Conservation (phyloP, 2,888 invertebrate species). For the Eupeodes luniger region DNA sequence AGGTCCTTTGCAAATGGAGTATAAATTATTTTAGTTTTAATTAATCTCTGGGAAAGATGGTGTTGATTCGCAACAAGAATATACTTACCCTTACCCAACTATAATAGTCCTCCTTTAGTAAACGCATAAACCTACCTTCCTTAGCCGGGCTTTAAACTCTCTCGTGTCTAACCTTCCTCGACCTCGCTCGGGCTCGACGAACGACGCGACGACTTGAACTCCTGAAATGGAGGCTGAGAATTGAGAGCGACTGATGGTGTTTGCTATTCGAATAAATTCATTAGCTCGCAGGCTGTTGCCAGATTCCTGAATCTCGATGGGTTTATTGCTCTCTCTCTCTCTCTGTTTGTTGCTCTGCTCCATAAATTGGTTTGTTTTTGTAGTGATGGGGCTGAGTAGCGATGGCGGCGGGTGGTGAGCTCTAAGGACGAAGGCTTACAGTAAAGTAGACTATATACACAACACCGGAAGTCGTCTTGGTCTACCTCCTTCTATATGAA, state of each 20-base stretch:
- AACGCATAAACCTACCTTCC: neutral
- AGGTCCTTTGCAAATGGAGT: constrained; percentile 64
- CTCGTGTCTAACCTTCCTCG: neutral
- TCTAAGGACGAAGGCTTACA: neutral
- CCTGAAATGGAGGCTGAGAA: neutral
- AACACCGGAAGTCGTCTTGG: constrained; percentile 15
- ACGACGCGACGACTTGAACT: neutral
- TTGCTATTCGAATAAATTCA: constrained; percentile 72
- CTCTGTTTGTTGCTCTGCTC: neutral
- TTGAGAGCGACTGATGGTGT: constrained; percentile 39
- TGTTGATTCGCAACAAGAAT: constrained; percentile 69
- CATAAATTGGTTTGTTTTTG: neutral
- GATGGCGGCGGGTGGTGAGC: neutral
- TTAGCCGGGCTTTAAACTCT: neutral
- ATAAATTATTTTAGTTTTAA: constrained; percentile 76
- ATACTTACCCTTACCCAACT: neutral
- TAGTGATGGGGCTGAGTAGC: neutral
- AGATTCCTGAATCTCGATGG: constrained; percentile 21
- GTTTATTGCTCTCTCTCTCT: constrained; percentile 1
- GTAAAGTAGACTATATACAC: neutral
- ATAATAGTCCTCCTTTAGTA: neutral
- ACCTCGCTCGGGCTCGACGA: neutral
- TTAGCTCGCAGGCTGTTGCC: constrained; percentile 62
- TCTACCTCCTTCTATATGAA: neutral
- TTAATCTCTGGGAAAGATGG: constrained; percentile 74